Conservation (phyloP, 2,797 vertebrate species). For the Masticophis lateralis region DNA sequence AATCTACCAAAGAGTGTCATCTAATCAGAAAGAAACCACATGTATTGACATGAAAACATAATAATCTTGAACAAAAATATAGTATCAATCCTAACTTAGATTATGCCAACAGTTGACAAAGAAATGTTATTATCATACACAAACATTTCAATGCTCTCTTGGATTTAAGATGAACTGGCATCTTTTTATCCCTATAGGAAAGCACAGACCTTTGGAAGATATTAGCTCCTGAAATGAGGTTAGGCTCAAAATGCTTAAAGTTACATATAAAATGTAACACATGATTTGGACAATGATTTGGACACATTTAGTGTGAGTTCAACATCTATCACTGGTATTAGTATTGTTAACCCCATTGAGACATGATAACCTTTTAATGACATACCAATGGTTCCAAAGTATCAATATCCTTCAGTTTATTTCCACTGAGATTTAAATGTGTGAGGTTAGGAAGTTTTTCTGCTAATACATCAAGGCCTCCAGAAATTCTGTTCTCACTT, state of each 20-base stretch:
- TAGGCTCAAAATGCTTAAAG: not conserved
- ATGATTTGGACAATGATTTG: not conserved
- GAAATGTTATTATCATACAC: not conserved
- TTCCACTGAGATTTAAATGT: slow-evolving; percentile 91
- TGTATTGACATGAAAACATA: not conserved
- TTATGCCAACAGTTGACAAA: not conserved
- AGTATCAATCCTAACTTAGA: not conserved
- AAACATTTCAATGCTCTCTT: not conserved
- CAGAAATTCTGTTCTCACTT: slow-evolving; percentile 92
- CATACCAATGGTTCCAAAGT: slow-evolving; percentile 92
- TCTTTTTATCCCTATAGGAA: not conserved
- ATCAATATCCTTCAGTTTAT: slow-evolving; percentile 94
- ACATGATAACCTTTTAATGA: slow-evolving; percentile 18
- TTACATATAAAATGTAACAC: not conserved
- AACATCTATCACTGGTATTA: not conserved
- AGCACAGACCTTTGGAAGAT: not conserved
- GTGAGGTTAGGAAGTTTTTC: slow-evolving; percentile 91
- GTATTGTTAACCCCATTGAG: not conserved
- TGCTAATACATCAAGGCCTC: slow-evolving; percentile 89
- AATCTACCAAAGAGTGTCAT: not conserved
- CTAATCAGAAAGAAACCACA: not conserved
- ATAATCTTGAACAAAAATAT: not conserved
- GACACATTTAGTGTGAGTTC: not conserved
- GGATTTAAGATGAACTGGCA: not conserved
- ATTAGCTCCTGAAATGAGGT: not conserved